Evolutionary conservation across 2,113 vertebrate genomes (phyloP).

Genomic region (Platichthys flesus): DNA sequence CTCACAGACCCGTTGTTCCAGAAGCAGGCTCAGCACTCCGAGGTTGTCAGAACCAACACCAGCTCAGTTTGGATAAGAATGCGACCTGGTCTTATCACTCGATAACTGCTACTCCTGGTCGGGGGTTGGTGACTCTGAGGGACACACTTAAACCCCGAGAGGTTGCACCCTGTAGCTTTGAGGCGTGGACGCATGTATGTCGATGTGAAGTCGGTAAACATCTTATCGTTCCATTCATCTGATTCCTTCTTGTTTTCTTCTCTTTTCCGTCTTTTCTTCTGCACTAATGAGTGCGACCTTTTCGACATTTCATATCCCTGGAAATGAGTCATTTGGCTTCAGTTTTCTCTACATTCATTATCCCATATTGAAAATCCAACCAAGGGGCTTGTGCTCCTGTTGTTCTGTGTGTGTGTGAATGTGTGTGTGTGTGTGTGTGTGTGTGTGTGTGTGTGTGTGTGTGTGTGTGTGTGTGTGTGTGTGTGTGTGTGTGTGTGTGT

Average conservation of each 20-base stretch:
- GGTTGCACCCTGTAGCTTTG: background rate
- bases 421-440: background rate
- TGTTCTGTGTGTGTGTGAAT: slow-evolving; percentile 6
- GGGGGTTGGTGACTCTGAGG: background rate
- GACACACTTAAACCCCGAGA: slow-evolving; percentile 5
- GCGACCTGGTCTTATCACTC: background rate
- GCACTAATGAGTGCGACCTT: slow-evolving; percentile 59
- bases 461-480: background rate
- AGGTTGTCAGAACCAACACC: background rate
- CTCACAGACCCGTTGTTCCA: background rate
- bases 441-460: background rate
- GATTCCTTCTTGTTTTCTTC: slow-evolving; percentile 2
- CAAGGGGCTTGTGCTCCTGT: background rate
- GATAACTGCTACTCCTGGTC: background rate
- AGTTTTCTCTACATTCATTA: slow-evolving; percentile 41
- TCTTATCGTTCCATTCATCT: slow-evolving; percentile 14
- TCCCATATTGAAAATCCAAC: slow-evolving; percentile 13
- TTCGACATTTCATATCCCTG: slow-evolving; percentile 18
- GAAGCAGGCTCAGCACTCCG: background rate
- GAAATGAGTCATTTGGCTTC: slow-evolving; percentile 30
- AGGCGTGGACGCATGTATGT: slow-evolving; percentile 20
- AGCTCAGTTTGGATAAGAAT: background rate
- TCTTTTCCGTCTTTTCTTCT: background rate
- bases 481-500: background rate
- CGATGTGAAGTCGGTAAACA: slow-evolving; percentile 18